Conservation (phyloP, 2,888 invertebrate species). For the Homarus gammarus region DNA sequence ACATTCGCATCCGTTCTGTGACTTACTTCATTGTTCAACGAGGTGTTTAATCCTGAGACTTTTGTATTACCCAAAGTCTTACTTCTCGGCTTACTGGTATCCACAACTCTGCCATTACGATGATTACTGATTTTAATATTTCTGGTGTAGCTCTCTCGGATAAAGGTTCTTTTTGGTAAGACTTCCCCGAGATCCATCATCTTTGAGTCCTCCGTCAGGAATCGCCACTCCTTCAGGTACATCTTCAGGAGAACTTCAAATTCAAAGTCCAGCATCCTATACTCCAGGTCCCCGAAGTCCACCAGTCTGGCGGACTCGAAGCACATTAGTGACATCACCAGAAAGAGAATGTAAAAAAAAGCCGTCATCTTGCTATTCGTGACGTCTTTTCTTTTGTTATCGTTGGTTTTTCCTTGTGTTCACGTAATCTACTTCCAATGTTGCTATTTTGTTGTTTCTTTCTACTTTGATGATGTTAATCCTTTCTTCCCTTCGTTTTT, state of each 20-base stretch:
- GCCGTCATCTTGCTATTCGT: conserved; percentile 9
- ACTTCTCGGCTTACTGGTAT: no score
- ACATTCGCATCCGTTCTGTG: no score
- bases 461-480: no score
- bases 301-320: not conserved
- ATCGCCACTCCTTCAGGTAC: conserved; percentile 13
- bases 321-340: not conserved
- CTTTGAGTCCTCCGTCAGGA: conserved; percentile 23
- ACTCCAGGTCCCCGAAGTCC: not conserved
- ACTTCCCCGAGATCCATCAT: conserved; percentile 25
- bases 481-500: no score
- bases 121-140: no score
- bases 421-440: no score
- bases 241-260: conserved; percentile 28
- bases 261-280: not conserved
- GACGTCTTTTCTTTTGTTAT: not conserved
- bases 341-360: not conserved
- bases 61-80: no score
- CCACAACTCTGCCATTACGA: no score
- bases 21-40: no score
- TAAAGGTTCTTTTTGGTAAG: conserved; percentile 9
- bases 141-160: not conserved
- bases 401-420: no score
- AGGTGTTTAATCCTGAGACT: no score
- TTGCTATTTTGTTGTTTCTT: no score